These are phyloP conservation scores for Indicator maculatus DNA, from an alignment of 2,113 vertebrate species.

Conservation along the genomic window DNA sequence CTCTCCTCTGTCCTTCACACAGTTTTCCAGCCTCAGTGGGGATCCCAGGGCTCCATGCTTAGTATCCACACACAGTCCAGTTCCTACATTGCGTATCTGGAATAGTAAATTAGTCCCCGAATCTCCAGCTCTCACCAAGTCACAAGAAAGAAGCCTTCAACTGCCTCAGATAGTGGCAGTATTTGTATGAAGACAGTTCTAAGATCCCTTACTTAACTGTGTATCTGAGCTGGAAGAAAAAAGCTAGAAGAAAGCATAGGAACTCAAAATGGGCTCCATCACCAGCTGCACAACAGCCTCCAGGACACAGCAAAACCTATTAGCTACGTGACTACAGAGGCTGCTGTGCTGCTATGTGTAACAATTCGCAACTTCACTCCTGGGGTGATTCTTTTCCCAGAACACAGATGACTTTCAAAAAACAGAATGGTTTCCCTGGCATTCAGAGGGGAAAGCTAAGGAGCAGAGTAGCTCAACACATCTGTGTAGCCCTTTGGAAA, in stretches of 20 bases:
- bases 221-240: background rate
- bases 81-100: conserved; percentile 87
- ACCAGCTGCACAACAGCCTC: background rate
- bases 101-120: background rate
- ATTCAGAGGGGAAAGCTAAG: background rate
- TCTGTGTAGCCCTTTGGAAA: background rate
- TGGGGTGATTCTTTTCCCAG: background rate
- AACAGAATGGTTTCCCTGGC: background rate
- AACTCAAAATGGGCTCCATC: background rate
- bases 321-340: background rate
- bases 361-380: background rate
- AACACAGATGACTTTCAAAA: background rate
- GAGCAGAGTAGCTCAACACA: background rate
- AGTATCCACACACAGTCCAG: conserved; percentile 86
- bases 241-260: background rate
- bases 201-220: background rate
- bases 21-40: conserved; percentile 87
- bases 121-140: background rate
- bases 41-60: conserved; percentile 90
- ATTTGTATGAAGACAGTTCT: background rate
- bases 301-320: background rate
- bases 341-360: background rate
- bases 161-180: background rate
- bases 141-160: background rate
- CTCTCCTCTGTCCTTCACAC: conserved; percentile 85